A percentile compares a stretch with the other conserved stretches of the same genome.
phyloP scores from a whole-genome alignment of 2,113 vertebrate genomes.

The Tylochromis polylepis region DNA sequence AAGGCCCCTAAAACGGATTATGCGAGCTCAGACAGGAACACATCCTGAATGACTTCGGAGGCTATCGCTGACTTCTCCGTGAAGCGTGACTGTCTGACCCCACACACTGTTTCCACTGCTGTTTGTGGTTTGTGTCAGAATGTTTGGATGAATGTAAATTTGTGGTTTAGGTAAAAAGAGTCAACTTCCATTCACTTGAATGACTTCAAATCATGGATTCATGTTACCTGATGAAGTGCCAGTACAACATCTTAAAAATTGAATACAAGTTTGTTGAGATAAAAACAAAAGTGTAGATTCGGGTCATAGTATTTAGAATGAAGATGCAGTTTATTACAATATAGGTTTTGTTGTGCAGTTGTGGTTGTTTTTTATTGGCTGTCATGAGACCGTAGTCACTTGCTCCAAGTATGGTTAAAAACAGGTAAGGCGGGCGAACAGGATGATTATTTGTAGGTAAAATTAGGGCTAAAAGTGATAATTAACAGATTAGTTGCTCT shows the following conservation, averaged over 20 bases:
- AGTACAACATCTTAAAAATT: background rate
- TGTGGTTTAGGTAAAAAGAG: slow-evolving; percentile 27
- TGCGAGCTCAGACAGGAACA: background rate
- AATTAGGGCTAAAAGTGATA: background rate
- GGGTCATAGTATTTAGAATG: background rate
- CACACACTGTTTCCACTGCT: background rate
- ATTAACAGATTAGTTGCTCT: background rate
- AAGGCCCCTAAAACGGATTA: background rate
- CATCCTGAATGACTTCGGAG: background rate
- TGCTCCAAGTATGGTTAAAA: background rate
- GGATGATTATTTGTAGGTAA: background rate
- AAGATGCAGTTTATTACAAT: background rate
- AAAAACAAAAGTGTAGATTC: background rate
- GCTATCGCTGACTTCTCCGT: background rate
- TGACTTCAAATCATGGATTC: background rate
- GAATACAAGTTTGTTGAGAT: background rate
- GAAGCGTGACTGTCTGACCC: background rate
- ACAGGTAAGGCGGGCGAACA: background rate
- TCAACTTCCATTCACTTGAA: slow-evolving; percentile 31
- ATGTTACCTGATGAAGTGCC: background rate
- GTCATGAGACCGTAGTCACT: background rate
- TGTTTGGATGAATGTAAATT: slow-evolving; percentile 5
- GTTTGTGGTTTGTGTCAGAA: background rate
- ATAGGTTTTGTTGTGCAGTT: background rate
- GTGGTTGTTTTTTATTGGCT: background rate